Conservation (phyloP, 2,888 invertebrate genomes). For the Calameuta filiformis region DNA sequence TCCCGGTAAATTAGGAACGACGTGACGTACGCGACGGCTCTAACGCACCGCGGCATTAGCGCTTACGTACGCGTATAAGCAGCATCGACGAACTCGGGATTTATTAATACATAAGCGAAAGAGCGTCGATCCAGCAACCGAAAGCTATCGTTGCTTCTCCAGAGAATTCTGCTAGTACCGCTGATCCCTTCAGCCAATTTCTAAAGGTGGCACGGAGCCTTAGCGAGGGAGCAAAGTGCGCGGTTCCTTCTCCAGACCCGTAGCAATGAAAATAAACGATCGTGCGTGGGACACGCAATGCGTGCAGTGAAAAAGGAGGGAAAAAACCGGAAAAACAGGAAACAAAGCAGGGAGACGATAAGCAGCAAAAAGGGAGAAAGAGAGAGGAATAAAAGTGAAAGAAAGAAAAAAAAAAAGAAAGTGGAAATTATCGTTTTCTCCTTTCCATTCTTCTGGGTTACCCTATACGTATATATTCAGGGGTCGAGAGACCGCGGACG, state of each 20-base stretch:
- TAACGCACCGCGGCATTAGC: neutral
- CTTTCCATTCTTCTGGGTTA: neutral
- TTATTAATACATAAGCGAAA: neutral
- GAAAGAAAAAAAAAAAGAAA: neutral
- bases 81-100: neutral
- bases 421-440: conserved; percentile 1
- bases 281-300: neutral
- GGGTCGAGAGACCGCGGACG: neutral
- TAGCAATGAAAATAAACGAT: conserved; percentile 6
- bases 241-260: neutral
- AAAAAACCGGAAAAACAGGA: neutral
- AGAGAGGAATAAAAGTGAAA: neutral
- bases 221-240: neutral
- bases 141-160: neutral
- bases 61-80: neutral
- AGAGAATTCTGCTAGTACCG: neutral
- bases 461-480: neutral
- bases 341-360: neutral
- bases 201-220: neutral
- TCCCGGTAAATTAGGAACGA: conserved; percentile 7
- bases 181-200: neutral
- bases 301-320: neutral
- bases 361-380: neutral
- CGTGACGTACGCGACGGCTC: neutral
- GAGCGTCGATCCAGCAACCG: neutral